phyloP scores from a whole-genome alignment of 1,140 invertebrate genomes.

The Asobara japonica region DNA sequence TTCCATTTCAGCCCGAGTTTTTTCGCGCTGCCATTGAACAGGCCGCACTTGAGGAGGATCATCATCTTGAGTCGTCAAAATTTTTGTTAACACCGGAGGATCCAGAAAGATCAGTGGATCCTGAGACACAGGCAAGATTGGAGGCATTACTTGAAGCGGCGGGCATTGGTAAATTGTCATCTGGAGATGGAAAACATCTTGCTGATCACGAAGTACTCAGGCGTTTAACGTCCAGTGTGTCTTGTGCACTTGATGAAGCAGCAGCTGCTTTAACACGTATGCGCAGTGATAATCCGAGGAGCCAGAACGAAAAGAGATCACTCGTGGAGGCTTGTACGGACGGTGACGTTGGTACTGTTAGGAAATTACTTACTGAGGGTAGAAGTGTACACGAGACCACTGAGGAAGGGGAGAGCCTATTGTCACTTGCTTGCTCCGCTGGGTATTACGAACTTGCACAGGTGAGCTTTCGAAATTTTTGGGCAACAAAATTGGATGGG shows the following conservation, averaged over 20 bases:
- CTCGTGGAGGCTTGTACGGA: conserved; percentile 91
- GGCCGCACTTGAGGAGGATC: conserved; percentile 74
- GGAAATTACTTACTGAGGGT: conserved; percentile 90
- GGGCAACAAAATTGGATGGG: background rate
- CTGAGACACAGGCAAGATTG: conserved; percentile 87
- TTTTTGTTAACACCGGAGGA: conserved; percentile 82
- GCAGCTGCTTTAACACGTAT: conserved; percentile 94
- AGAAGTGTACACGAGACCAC: conserved; percentile 91
- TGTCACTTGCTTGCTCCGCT: conserved; percentile 91
- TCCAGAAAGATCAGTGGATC: conserved; percentile 83
- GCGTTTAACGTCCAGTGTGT: conserved; percentile 87
- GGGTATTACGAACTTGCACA: conserved; percentile 94
- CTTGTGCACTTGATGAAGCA: conserved; percentile 94
- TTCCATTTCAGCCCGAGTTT: conserved; percentile 72
- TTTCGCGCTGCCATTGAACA: conserved; percentile 71
- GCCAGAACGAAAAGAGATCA: conserved; percentile 70
- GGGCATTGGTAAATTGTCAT: conserved; percentile 77
- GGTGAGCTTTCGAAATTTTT: conserved; percentile 63
- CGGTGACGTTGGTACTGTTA: conserved; percentile 90
- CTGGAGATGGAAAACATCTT: conserved; percentile 81
- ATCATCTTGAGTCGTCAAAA: conserved; percentile 77
- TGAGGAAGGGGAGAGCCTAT: conserved; percentile 91
- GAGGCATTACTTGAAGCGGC: conserved; percentile 90
- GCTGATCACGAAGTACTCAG: conserved; percentile 84
- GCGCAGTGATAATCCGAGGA: conserved; percentile 82